Evolutionary conservation across 2,113 vertebrate genomes (phyloP).

Genomic region (human (Homo sapiens)): GRCh38 chr2:211676001-211676500

Average conservation of each 20-base stretch:
- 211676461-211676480: background rate
- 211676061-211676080: background rate
- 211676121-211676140: background rate
- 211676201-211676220: background rate
- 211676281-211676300: background rate
- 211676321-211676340: background rate
- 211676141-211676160: background rate
- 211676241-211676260: background rate
- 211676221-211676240: background rate
- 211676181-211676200: background rate
- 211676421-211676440: background rate
- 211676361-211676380: background rate
- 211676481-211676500: background rate
- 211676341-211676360: background rate
- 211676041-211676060: background rate
- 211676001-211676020: background rate
- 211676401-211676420: background rate
- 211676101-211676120: background rate
- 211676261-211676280: background rate
- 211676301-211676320: background rate
- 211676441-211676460: background rate
- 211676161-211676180: background rate
- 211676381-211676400: background rate
- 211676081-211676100: background rate
- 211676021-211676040: background rate